These are phyloP conservation scores for Xenopus petersii DNA, from an alignment of 2,797 vertebrate genomes.

Conservation along the genomic window DNA sequence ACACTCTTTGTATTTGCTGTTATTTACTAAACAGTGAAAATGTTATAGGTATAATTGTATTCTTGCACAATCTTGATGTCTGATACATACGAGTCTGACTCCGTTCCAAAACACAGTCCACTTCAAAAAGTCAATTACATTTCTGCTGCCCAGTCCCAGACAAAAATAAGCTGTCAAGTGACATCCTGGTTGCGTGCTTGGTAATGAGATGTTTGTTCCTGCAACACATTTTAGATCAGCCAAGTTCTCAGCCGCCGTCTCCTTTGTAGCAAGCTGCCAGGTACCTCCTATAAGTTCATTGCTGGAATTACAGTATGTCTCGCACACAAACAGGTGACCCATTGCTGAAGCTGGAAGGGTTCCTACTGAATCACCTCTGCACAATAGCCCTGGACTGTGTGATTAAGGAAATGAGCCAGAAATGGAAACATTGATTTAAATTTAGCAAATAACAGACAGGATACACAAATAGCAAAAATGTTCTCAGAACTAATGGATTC, in stretches of 20 bases:
- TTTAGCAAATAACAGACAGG: no score
- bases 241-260: neutral
- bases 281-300: constrained; percentile 1
- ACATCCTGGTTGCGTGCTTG: constrained; percentile 42
- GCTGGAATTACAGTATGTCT: neutral
- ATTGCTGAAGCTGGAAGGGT: neutral
- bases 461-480: no score
- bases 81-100: no score
- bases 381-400: neutral
- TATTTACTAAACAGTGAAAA: no score
- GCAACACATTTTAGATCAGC: neutral
- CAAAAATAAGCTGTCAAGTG: constrained; percentile 17
- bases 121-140: neutral
- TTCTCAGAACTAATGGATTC: no score
- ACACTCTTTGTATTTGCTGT: no score
- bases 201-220: constrained; percentile 39
- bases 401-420: neutral
- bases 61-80: no score
- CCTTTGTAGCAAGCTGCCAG: neutral
- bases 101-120: no score
- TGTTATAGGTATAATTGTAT: no score
- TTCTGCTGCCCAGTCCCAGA: constrained; percentile 24
- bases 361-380: neutral
- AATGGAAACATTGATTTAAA: neutral
- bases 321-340: neutral